Percentiles rank a stretch among this genome's conserved stretches.
Evolutionary conservation across 2,113 vertebrate genomes (phyloP).

Genomic region (Sceloporus tristichus): DNA sequence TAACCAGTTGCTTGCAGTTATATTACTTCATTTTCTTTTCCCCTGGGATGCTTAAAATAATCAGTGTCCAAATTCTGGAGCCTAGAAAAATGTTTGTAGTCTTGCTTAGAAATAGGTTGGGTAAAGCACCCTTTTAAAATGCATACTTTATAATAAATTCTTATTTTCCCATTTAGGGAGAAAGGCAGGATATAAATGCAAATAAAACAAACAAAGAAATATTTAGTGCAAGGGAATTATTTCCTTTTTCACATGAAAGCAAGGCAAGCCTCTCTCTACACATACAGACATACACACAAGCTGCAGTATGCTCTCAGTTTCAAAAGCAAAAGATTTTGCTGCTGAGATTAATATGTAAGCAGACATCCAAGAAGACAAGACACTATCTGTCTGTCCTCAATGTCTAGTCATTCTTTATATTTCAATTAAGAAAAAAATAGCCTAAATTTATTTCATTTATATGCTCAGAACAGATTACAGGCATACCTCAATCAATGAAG

Average conservation of each 20-base stretch:
- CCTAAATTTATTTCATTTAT: not conserved
- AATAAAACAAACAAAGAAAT: too few relatives aligned
- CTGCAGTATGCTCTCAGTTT: not conserved
- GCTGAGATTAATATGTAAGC: not conserved
- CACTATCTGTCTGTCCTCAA: too few relatives aligned
- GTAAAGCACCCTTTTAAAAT: not conserved
- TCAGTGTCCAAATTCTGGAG: not conserved
- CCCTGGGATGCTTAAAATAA: not conserved
- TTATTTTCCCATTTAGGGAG: not conserved
- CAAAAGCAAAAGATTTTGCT: not conserved
- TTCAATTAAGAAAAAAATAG: not conserved
- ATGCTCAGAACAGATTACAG: too few relatives aligned
- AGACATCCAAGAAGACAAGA: not conserved
- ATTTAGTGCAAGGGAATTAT: not conserved
- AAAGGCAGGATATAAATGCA: too few relatives aligned
- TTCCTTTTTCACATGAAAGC: not conserved
- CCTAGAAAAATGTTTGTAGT: not conserved
- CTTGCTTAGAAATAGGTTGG: not conserved
- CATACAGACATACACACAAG: not conserved
- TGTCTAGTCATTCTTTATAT: too few relatives aligned
- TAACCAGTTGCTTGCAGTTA: conserved; percentile 13
- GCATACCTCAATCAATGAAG: too few relatives aligned
- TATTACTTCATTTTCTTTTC: not conserved
- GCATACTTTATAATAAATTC: not conserved
- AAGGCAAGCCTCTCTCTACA: not conserved